Conservation (phyloP, 2,797 vertebrate species). For the Hemibagrus guttatus region DNA sequence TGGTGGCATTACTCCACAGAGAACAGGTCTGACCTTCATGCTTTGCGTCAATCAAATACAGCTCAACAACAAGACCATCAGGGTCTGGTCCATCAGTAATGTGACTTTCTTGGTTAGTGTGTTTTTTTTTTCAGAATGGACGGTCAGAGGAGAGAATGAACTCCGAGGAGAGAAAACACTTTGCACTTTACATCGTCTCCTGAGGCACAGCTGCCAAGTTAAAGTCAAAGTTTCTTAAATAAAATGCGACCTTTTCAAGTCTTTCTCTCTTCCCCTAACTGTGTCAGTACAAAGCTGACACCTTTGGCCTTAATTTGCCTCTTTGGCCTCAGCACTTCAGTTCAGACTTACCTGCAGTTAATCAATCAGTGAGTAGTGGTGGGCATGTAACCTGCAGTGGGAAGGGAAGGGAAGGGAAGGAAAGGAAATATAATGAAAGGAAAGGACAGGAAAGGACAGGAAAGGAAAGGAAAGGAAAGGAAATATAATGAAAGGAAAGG, state of each 20-base stretch:
- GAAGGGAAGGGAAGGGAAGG: background rate
- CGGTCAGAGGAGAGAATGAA: background rate
- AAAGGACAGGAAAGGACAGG: too few relatives aligned
- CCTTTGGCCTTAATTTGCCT: background rate
- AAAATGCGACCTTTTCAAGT: background rate
- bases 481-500: constrained; percentile 2
- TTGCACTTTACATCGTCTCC: background rate
- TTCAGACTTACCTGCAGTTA: background rate
- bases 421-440: background rate
- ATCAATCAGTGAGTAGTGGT: background rate
- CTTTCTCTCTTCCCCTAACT: background rate
- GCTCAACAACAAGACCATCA: background rate
- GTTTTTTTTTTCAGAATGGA: background rate
- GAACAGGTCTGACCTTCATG: constrained; percentile 23
- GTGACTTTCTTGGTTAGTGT: background rate
- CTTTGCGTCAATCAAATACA: constrained; percentile 1
- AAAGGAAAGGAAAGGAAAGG: background rate
- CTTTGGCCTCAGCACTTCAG: background rate
- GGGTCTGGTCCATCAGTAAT: background rate
- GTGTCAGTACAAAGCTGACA: background rate
- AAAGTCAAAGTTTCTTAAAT: constrained; percentile 2
- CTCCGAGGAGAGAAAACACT: background rate
- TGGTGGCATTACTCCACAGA: constrained; percentile 16
- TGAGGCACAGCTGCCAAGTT: background rate
- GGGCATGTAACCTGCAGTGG: background rate